Evolutionary conservation across 2,888 invertebrate genomes (phyloP).

Genomic region (Diogma glabrata): DNA sequence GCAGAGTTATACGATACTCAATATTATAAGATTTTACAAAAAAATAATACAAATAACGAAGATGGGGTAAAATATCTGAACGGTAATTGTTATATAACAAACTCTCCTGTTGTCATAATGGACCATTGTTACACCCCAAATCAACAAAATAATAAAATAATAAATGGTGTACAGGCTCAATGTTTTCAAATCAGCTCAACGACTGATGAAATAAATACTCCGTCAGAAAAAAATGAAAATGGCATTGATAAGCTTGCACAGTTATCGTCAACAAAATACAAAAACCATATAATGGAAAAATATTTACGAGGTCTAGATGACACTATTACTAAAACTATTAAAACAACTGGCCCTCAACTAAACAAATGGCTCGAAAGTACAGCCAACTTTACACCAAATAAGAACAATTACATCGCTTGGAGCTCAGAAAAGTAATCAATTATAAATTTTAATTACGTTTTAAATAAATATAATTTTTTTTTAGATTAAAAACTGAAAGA

Average conservation of each 20-base stretch:
- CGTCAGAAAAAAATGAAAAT: background rate
- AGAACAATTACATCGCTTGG: constrained; percentile 60
- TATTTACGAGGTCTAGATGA: constrained; percentile 37
- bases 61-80: no score
- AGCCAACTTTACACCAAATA: constrained; percentile 58
- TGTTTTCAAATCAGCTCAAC: constrained; percentile 37
- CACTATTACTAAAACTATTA: constrained; percentile 6
- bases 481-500: constrained; percentile 14
- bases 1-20: background rate
- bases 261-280: constrained; percentile 37
- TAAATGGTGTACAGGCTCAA: constrained; percentile 24
- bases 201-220: constrained; percentile 23
- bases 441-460: constrained; percentile 14
- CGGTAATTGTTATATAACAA: background rate
- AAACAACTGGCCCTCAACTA: constrained; percentile 44
- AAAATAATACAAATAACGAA: constrained; percentile 9
- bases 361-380: constrained; percentile 68
- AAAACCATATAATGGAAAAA: constrained; percentile 48
- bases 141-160: constrained; percentile 9
- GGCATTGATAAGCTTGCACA: constrained; percentile 14
- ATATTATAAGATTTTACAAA: background rate
- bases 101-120: constrained; percentile 12
- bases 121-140: constrained; percentile 31
- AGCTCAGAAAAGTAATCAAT: constrained; percentile 28
- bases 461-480: background rate